Base-by-base conservation (phyloP, 2,113 vertebrate species). In the Gorsachius goisagi region DNA sequence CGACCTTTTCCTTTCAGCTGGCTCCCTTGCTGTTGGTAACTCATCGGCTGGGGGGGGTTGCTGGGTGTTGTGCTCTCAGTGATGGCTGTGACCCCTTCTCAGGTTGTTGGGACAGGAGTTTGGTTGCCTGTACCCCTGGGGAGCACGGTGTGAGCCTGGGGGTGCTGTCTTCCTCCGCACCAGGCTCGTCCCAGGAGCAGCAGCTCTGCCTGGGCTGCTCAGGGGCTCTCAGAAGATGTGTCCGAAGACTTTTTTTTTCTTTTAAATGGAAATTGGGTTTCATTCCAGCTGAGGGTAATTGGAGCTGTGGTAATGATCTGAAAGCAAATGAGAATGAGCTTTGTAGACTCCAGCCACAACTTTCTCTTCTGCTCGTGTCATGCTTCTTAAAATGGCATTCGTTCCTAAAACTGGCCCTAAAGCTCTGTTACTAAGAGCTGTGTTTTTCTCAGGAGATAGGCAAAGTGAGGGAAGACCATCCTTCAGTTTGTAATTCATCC, bases 321-420 rank as follows among this genome's bases (percentile, higher is more conserved):
- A 95, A 90, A 95, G 83, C 73, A 96, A 90, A 84, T 81, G 79
- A 88, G 82, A 90, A 74, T 24, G 44, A 90, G 73, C 73, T 94
- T 64, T 89, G 20, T 92, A 80, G 58, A 75, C 30, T 85, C 64
- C 53, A 90, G 77, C 62, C 49, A 64, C 90, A 89, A 53, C 86
- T 94, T 91, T 85, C 28, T 88, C 33, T 90, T 94, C 64, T 62
- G 78, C 56, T 86, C 0, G 0, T 88, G 63, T 73, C 47, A 62
- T 5, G 21, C 78, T 87, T 79, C 59, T 95, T 93, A 81, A 93
- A 93, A 90, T 67, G 75, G 12, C 49, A 76, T 78, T 86, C 6
- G 19, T 92, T 90, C 64, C 49, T 90, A 84, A 79, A 72, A 59
- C 52, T 94, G 64, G 15, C 35, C 49, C 58, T 60, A 60, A 88